Evolutionary conservation across 2,888 invertebrate species (phyloP).

Genomic region (Flabesymbios commensalis): DNA sequence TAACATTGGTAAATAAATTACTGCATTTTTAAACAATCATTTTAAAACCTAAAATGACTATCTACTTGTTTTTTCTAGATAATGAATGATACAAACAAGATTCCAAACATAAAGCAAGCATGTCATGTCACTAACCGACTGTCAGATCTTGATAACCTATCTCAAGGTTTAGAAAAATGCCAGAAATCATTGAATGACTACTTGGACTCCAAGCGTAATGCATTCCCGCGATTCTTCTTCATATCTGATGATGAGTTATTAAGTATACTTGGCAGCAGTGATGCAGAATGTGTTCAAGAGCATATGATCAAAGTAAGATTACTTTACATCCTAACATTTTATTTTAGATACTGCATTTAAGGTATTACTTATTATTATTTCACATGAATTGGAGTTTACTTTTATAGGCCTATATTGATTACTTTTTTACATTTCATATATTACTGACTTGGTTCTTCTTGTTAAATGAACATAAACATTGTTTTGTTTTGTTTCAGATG

Average conservation of each 20-base stretch:
- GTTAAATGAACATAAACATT: no score
- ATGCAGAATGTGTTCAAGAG: constrained; percentile 83
- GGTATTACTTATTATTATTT: neutral
- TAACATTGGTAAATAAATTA: neutral
- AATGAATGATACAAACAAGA: constrained; percentile 82
- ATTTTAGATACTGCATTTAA: neutral
- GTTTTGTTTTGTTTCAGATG: no score
- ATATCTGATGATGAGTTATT: constrained; percentile 91
- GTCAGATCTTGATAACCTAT: constrained; percentile 75
- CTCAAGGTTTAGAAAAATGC: constrained; percentile 79
- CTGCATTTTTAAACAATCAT: neutral
- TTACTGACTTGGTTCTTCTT: neutral
- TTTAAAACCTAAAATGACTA: neutral
- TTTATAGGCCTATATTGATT: neutral
- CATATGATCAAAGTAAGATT: constrained; percentile 82
- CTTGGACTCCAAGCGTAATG: constrained; percentile 81
- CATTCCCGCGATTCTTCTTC: constrained; percentile 91
- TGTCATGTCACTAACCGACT: constrained; percentile 77
- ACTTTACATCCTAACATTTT: neutral
- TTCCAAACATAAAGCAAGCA: constrained; percentile 78
- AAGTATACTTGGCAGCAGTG: constrained; percentile 84
- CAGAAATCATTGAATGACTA: constrained; percentile 91
- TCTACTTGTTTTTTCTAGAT: constrained; percentile 65
- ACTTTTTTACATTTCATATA: neutral
- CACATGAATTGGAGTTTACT: neutral